These are phyloP conservation scores for Drosophila azteca DNA, from an alignment of 1,140 invertebrate genomes.

Conservation along the genomic window DNA sequence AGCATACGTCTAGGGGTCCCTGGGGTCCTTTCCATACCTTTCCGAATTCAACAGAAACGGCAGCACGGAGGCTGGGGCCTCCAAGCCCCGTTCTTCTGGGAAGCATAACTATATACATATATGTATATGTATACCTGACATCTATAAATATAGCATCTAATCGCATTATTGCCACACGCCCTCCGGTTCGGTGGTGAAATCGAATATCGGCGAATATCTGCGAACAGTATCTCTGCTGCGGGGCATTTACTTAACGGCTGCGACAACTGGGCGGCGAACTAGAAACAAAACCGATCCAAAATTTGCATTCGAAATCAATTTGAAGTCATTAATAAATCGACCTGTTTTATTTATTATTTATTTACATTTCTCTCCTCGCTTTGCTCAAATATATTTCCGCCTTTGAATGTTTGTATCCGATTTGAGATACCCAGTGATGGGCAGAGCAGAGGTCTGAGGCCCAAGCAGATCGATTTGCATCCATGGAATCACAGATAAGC, in stretches of 20 bases:
- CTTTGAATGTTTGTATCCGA: constrained; percentile 33
- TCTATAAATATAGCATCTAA: constrained; percentile 42
- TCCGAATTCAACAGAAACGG: constrained; percentile 12
- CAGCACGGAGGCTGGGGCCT: no score
- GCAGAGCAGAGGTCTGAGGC: not conserved
- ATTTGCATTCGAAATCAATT: constrained; percentile 76
- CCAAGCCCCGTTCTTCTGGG: constrained; percentile 27
- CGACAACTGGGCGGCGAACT: constrained; percentile 36
- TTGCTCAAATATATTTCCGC: constrained; percentile 68
- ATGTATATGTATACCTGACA: constrained; percentile 25
- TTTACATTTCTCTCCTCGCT: constrained; percentile 55
- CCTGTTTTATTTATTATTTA: constrained; percentile 75
- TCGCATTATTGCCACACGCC: constrained; percentile 65
- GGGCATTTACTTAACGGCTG: constrained; percentile 52
- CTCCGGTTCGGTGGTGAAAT: constrained; percentile 39
- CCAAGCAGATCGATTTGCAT: no score
- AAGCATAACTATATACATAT: no score
- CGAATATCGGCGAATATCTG: constrained; percentile 47
- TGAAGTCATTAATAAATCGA: constrained; percentile 76
- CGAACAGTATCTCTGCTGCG: constrained; percentile 25
- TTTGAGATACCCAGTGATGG: constrained; percentile 11
- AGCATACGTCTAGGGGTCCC: constrained; percentile 40
- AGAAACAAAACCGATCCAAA: constrained; percentile 38
- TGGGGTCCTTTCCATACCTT: constrained; percentile 25
- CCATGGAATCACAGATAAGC: no score